Evolutionary conservation across 2,888 invertebrate genomes (phyloP), one percentile per base, ranked within the genome.

Genomic region (Parascotia fuliginaria): DNA sequence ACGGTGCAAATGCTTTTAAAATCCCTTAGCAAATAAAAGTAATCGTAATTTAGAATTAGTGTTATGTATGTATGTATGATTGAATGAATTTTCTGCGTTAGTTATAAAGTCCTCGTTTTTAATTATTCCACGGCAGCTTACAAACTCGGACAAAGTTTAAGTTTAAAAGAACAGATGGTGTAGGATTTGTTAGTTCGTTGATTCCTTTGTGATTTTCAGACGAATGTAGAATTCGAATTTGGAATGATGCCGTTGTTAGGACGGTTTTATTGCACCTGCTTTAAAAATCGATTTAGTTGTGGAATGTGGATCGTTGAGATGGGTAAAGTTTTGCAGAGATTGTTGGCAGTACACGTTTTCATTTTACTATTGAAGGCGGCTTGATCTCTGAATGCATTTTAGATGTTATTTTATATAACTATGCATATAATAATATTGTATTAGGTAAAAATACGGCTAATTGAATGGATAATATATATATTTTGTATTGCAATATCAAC

Each of bases 141-240:
- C 24, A 33, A 24, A 52, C 37, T 45, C 32, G 33, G 41, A 31
- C 34, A 42, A 59, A 59, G 59, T 66, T n/a, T 28, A 24, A 61
- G 29, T 33, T 11, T 24, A 32, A 45, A 46, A 46, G 39, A 65
- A 51, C 50, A 65, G 55, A 63, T 53, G 51, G 45, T 31, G 38
- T 9, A 40, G 22, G 45, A 59, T 50, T 47, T 51, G 42, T 58
- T 52, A 59, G 55, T 59, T 45, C 38, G 34, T 27, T 46, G 58
- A 62, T 66, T 66, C 49, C 46, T 65, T 66, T 61, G 62, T 66
- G 63, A 66, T 66, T 53, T 54, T 47, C 39, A 37, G 27, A 47
- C 34, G 37, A 51, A 48, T 44, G 62, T 65, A 39, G 47, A 48
- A 63, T 43, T 48, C 15, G 36, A 63, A 61, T 45, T 42, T 43